These are phyloP conservation scores for Atherinosoma microstoma DNA, from an alignment of 2,797 vertebrate genomes.

Conservation along the genomic window DNA sequence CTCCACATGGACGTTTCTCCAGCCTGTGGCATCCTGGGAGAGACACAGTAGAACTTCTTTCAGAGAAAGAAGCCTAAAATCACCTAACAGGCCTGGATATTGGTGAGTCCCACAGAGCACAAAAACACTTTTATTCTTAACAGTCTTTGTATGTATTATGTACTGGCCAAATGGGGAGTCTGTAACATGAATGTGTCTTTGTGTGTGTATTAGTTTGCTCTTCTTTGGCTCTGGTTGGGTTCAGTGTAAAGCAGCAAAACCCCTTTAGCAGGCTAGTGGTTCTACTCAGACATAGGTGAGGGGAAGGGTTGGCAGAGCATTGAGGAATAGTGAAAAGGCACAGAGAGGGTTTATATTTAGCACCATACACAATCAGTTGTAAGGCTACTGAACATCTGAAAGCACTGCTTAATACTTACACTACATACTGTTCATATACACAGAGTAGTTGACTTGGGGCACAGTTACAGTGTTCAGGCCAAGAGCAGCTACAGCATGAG, in stretches of 20 bases:
- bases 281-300: conserved; percentile 44
- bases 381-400: conserved; percentile 44
- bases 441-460: conserved; percentile 52
- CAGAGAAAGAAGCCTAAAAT: conserved; percentile 55
- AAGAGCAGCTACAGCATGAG: conserved; percentile 49
- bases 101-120: conserved; percentile 27
- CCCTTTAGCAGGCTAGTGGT: conserved; percentile 51
- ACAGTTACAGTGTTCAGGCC: conserved; percentile 39
- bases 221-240: conserved; percentile 41
- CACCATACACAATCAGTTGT: conserved; percentile 41
- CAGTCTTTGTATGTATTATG: conserved; percentile 39
- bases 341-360: conserved; percentile 68
- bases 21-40: conserved; percentile 68
- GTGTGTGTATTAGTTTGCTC: conserved; percentile 49
- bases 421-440: conserved; percentile 42
- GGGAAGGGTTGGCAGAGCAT: conserved; percentile 35
- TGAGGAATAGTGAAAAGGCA: conserved; percentile 44
- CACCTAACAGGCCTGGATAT: conserved; percentile 31
- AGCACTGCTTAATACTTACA: conserved; percentile 47
- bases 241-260: conserved; percentile 44
- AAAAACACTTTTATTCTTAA: conserved; percentile 34
- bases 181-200: conserved; percentile 42
- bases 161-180: conserved; percentile 27
- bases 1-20: conserved; percentile 69
- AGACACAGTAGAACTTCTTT: conserved; percentile 54